Percentiles rank a stretch among this genome's conserved stretches.
Evolutionary conservation across 2,888 invertebrate species (phyloP).

Genomic region (Oegoconia quadripuncta): DNA sequence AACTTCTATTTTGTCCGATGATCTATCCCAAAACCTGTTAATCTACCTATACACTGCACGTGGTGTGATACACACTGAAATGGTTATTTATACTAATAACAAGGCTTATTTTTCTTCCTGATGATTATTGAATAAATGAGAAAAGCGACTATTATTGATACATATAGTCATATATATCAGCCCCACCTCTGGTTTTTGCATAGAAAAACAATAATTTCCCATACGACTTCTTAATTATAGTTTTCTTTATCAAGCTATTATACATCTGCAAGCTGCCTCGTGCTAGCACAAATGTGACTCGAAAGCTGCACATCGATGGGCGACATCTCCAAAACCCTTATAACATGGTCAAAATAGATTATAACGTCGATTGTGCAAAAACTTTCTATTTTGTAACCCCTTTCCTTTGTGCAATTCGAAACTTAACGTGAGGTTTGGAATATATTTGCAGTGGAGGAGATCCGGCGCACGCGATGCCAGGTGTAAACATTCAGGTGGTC

Average conservation of each 20-base stretch:
- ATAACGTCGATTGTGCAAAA: constrained; percentile 27
- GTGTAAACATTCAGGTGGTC: constrained; percentile 27
- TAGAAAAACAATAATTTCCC: too few species aligned
- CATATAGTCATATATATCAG: too few species aligned
- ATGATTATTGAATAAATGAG: too few species aligned
- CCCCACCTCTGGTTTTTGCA: too few species aligned
- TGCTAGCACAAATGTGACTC: constrained; percentile 17
- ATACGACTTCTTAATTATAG: too few species aligned
- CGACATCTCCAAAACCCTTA: constrained; percentile 15
- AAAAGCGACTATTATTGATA: too few species aligned
- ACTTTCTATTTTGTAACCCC: constrained; percentile 47
- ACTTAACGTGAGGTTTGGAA: constrained; percentile 30
- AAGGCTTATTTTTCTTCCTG: too few species aligned
- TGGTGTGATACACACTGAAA: too few species aligned
- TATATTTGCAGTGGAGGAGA: constrained; percentile 33
- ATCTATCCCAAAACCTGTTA: too few species aligned
- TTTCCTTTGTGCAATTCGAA: constrained; percentile 52
- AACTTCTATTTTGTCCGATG: too few species aligned
- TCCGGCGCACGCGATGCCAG: constrained; percentile 45
- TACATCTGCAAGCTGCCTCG: neutral
- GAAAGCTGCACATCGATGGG: constrained; percentile 40
- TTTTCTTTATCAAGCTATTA: neutral
- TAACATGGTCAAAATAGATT: constrained; percentile 39
- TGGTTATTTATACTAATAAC: too few species aligned
- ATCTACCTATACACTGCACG: too few species aligned